A percentile compares a stretch with the other conserved stretches of the same genome.
These are phyloP conservation scores for Pseudomyrmex dendroicus DNA, from an alignment of 1,140 invertebrate genomes.

Conservation along the genomic window DNA sequence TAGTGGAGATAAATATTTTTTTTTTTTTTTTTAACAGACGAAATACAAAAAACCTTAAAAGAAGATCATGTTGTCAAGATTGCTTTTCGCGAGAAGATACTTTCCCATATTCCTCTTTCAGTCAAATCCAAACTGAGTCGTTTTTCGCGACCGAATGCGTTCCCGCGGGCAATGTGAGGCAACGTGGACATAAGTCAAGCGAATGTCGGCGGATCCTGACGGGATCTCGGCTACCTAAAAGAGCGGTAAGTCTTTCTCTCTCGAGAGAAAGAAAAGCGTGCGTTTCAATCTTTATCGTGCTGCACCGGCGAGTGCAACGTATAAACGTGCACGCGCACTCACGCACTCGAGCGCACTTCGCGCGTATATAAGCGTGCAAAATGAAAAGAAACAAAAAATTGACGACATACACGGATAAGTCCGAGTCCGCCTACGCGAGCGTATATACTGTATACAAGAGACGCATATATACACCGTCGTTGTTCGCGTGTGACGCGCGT, in stretches of 20 bases:
- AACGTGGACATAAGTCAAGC: conserved; percentile 44
- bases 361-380: conserved; percentile 7
- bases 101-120: conserved; percentile 28
- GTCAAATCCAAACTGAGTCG: background rate
- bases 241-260: conserved; percentile 18
- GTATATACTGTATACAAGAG: conserved; percentile 58
- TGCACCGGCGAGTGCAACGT: conserved; percentile 36
- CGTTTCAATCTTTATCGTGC: background rate
- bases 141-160: conserved; percentile 32
- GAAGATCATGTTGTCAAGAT: background rate
- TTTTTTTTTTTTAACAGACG: background rate
- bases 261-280: too few relatives aligned
- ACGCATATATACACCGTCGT: background rate
- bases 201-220: conserved; percentile 58
- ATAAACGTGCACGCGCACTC: conserved; percentile 28
- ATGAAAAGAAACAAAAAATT: conserved; percentile 44
- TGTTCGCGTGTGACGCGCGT: conserved; percentile 28
- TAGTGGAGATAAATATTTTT: background rate
- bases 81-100: background rate
- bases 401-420: conserved; percentile 55
- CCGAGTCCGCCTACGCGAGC: conserved; percentile 66
- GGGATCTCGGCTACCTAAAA: conserved; percentile 64
- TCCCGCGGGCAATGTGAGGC: conserved; percentile 46
- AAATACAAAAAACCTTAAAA: background rate
- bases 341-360: conserved; percentile 18